phyloP scores from a whole-genome alignment of 2,797 vertebrate species.

The Pyrocephalus nanus region DNA sequence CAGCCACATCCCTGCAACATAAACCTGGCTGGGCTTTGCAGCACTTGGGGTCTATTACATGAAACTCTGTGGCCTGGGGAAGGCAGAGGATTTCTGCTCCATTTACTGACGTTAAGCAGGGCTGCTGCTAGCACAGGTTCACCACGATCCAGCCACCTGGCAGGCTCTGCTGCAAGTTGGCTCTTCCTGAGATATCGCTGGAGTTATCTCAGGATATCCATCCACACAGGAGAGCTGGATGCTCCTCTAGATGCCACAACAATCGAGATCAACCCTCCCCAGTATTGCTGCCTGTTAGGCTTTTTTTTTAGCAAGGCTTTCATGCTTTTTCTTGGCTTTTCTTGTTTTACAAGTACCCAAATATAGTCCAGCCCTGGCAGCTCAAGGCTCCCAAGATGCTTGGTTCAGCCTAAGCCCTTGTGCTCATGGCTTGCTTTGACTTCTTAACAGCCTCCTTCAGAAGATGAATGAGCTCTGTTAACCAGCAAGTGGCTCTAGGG shows the following conservation, averaged over 20 bases:
- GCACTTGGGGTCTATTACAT: constrained; percentile 25
- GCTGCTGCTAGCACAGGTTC: background rate
- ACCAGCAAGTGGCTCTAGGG: background rate
- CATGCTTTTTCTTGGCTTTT: background rate
- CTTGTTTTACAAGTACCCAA: background rate
- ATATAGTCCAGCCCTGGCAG: background rate
- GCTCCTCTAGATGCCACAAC: background rate
- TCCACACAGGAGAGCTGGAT: background rate
- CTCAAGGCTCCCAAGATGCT: background rate
- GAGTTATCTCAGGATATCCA: background rate
- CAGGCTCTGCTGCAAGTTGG: background rate
- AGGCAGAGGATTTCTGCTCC: constrained; percentile 43
- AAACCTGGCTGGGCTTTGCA: constrained; percentile 38
- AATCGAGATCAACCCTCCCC: background rate
- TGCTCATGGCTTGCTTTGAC: fast-evolving
- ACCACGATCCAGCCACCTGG: background rate
- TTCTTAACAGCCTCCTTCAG: background rate
- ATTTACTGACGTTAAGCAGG: background rate
- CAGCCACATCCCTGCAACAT: background rate
- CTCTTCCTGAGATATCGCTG: background rate
- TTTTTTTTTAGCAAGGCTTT: background rate
- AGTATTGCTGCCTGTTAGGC: background rate
- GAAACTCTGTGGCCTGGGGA: background rate
- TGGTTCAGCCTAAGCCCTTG: background rate
- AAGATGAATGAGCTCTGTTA: background rate